phyloP scores from a whole-genome alignment of 2,888 invertebrate species.

The Chelonus formosanus region DNA sequence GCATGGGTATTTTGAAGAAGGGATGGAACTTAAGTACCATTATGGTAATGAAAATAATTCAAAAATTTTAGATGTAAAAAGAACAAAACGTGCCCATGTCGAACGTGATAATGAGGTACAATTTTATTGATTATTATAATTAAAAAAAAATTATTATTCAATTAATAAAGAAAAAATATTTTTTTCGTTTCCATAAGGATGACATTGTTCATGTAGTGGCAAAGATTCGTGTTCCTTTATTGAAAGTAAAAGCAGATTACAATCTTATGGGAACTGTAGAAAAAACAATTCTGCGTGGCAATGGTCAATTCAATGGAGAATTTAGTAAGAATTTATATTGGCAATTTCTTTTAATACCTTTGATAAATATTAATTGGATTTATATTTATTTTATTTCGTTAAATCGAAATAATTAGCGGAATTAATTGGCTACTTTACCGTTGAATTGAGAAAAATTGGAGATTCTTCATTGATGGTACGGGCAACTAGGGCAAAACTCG shows the following conservation, averaged over 20 bases:
- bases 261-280: conserved; percentile 57
- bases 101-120: conserved; percentile 46
- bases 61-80: conserved; percentile 39
- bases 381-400: conserved; percentile 13
- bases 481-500: conserved; percentile 57
- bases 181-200: conserved; percentile 48
- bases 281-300: conserved; percentile 54
- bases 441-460: conserved; percentile 57
- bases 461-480: conserved; percentile 55
- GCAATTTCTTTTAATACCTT: neutral
- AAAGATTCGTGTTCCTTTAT: conserved; percentile 54
- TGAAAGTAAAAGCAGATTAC: conserved; percentile 55
- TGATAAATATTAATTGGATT: conserved; percentile 12
- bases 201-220: conserved; percentile 60
- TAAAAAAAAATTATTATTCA: neutral
- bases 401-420: conserved; percentile 47
- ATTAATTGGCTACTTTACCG: conserved; percentile 57
- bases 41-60: conserved; percentile 45
- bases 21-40: conserved; percentile 60
- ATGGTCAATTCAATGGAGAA: conserved; percentile 54
- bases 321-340: conserved; percentile 54
- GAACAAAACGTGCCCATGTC: conserved; percentile 50
- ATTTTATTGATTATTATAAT: conserved; percentile 6
- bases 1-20: conserved; percentile 60
- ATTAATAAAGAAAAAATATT: neutral